Base-by-base conservation (phyloP, 2,888 invertebrate species). In the Dorcus parallelipipedus region DNA sequence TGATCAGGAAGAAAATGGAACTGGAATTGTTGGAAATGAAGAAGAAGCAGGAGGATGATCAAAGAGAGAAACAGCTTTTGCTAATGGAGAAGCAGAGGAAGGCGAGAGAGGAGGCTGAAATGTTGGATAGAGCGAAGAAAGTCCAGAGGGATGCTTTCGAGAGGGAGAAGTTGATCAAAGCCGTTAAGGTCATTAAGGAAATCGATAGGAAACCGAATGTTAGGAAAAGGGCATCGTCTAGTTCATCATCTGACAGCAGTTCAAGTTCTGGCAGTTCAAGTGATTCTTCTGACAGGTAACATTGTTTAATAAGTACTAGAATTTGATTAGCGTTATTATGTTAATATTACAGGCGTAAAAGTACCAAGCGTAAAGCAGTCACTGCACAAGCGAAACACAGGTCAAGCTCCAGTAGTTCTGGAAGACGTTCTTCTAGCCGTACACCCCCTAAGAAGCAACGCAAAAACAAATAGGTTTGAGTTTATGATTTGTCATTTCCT, bases 1-100 rank as follows among this genome's bases (percentile, higher is more conserved):
- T 83, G 62, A 72, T 85, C 45, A 83, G 84, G 64, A 84, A 84
- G 66, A 85, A 86, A 64, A 85, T 85, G 80, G 84, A 85, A 58
- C 74, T 82, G 62, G 82, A 83, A 64, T 79, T 82, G 42, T 79
- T 83, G 51, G 84, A 83, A 65, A 79, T 82, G 66, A 82, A 83
- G 63, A 83, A 82, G 65, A 80, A 81, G 56, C 81, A 82, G 45
- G 82, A 80, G 1, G 84, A 84, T 60, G 72, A 76, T 63, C 72
- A 74, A 26, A 68, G 72, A 38, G 72, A 73, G 45, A 59, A 58
- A 23, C 60, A 57, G 40, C 43, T 66, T 50, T 56, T 77, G 50
- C 65, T 75, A 17, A 72, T 74, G 61, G 79, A 79, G 58, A 78
- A 78, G 52, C 78, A 79, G 51, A 67, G 78, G 7, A 78, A 79